Evolutionary conservation across 1,140 invertebrate genomes (phyloP), one percentile per base, ranked within the genome.

Genomic region (Pseudomyrmex gracilis): DNA sequence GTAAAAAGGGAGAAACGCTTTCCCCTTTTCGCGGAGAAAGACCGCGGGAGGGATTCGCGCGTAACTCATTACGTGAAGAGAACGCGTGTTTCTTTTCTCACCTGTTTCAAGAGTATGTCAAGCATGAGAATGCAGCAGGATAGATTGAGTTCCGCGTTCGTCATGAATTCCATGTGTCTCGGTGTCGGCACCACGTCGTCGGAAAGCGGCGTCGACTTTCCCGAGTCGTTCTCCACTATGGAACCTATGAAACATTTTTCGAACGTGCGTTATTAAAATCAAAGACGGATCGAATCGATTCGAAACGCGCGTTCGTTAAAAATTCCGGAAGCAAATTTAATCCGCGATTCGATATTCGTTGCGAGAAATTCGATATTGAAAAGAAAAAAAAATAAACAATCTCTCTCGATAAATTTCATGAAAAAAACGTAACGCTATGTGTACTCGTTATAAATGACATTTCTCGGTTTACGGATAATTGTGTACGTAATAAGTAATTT

Each of bases 81-180:
- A 20, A 34, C 34, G 7, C 34, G 34, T 34, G 34, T 34, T 34
- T 5, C 34, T 34, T 34, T 34, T 76, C 55, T 86, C 85, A 98
- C 97, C 95, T 99, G 99, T 95, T 99, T 99, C 3, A 99, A 94
- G 53, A 99, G 93, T 85, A 99, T 97, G 93, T 99, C 99, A 73
- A 99, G 94, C 98, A 99, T 99, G 2, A 99, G 95, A 84, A 99
- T 98, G 93, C 98, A 99, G 90, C 98, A 99, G 3, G 97, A 98
- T 8, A 99, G 94, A 92, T 97, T 97, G 49, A 97, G 95, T 88
- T 97, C 97, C 20, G 95, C 94, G 85, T 96, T 96, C 0, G 95
- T 95, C 47, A 95, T 95, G 84, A 96, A 96, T 91, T 96, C 95
- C 22, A 95, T 95, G 85, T 95, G 95, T 70, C 95, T 93, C n/a